Base-by-base conservation (phyloP, 2,888 invertebrate genomes). In the Drosophila formosana region DNA sequence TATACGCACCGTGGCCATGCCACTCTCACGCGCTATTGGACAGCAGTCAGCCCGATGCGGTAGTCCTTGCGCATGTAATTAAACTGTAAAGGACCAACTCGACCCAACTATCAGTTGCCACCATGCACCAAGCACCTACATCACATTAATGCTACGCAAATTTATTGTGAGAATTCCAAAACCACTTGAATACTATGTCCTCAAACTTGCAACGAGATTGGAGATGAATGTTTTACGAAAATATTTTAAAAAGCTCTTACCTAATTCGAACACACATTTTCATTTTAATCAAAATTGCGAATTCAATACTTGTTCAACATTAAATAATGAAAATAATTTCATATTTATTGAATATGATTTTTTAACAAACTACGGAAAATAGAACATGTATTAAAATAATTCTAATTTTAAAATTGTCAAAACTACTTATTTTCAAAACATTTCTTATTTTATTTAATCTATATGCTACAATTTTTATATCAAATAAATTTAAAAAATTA, bases 1-100 rank as follows among this genome's bases (percentile, higher is more conserved):
- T 71, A 83, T 83, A 80, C 86, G 83, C 83, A 85, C 43, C 53
- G 77, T 66, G 70, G 67, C 52, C 69, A 50, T 39, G 53, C 53
- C 72, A 62, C 55, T 63, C 45, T 45, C 61, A 66, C 61, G 65
- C 63, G 65, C 62, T 65, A 67, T 77, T 67, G 71, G 58, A 18
- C 57, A 37, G 41, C 41, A 53, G 28, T 41, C 61, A 61, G 37
- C 45, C 8, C 3, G 5, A n/a, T 30, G 57, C 57, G 5, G 23
- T 30, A 23, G 51, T 39, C n/a, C 46, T 9, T 56, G n/a, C 26
- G 75, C 65, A 64, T 75, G 72, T 88, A 88, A 88, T 84, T 88
- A 88, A 69, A 78, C 72, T 58, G 51, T 66, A 49, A 43, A 47
- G 57, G 49, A 45, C n/a, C 55, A 52, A 23, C 23, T 50, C 45